Evolutionary conservation across 2,113 vertebrate species (phyloP).

Genomic region (Gymnarchus niloticus): DNA sequence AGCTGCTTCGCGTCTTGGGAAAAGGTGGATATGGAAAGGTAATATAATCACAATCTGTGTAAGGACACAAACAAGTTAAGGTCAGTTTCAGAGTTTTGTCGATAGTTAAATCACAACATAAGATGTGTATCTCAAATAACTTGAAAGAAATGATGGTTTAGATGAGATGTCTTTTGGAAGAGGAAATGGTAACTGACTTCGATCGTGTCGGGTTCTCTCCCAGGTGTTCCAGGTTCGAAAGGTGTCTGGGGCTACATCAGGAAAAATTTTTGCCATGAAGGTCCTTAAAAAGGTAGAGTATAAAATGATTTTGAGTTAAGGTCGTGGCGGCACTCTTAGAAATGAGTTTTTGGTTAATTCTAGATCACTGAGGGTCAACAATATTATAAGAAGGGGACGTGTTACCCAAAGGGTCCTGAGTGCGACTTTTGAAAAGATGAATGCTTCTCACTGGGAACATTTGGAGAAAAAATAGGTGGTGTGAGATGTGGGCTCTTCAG

Average conservation of each 20-base stretch:
- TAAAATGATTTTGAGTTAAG: not conserved
- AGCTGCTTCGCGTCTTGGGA: slow-evolving; percentile 89
- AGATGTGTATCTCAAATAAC: not conserved
- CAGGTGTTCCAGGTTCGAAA: slow-evolving; percentile 97
- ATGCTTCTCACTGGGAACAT: not conserved
- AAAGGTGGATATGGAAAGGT: slow-evolving; percentile 99
- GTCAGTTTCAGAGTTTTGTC: not conserved
- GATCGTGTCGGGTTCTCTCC: not conserved
- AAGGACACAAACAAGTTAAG: not conserved
- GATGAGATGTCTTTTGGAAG: not conserved
- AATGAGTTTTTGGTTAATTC: not conserved
- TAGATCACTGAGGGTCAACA: not conserved
- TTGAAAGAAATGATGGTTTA: not conserved
- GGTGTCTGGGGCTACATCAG: slow-evolving; percentile 82
- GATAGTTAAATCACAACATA: not conserved
- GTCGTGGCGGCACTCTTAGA: too few relatives aligned
- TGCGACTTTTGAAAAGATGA: not conserved
- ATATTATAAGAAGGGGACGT: too few relatives aligned
- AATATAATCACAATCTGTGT: slow-evolving; percentile 36
- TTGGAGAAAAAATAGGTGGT: not conserved
- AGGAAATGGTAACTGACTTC: not conserved
- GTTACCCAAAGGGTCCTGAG: not conserved
- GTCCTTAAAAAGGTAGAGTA: slow-evolving; percentile 90
- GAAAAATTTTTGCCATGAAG: slow-evolving; percentile 98
- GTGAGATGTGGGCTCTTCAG: not conserved